Base-by-base conservation (phyloP, 2,797 vertebrate species). In the Chrysocyon brachyurus region DNA sequence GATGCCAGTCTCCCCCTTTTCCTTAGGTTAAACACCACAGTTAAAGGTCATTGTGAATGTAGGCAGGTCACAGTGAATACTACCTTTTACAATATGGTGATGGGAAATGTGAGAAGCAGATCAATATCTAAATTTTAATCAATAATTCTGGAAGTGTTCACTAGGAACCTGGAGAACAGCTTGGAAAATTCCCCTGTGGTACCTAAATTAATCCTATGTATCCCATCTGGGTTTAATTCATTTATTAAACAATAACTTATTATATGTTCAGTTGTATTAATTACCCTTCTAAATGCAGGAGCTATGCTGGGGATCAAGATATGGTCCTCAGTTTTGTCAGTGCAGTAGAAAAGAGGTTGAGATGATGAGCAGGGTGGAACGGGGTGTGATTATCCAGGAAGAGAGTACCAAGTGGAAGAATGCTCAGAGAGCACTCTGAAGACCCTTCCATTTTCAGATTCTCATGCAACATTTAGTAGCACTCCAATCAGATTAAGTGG, bases 191-290 rank as follows among this genome's bases (percentile, higher is more conserved):
- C 68, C 77, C 77, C 6, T 89, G 54, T 68, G 33, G 21, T 94
- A 61, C 84, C n/a, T 90, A 95, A 93, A 94, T 95, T 92, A 93
- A 93, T 86, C 56, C 68, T 68, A 17, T 92, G 77, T 92, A 94
- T 94, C 56, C 96, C 88, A 96, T 86, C 61, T 96, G 82, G 70
- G 73, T 68, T 97, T 97, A 46, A 86, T 90, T 82, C 36, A 85
- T 75, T 95, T 96, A 95, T 96, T 95, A 96, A 97, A 97, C 68
- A 91, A 72, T 96, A 77, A 89, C 89, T 95, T 94, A 85, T 92
- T 93, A n/a, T 86, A 72, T 78, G 33, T 96, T 97, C 73, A 92
- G 57, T 91, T 94, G 63, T 94, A 56, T 61, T 95, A 49, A 84
- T 84, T 82, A 52, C 19, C 14, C 10, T 93, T 94, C 89, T 54